These are phyloP conservation scores for Ascidia mentula DNA, from an alignment of 23 tunicate species.

Conservation along the genomic window DNA sequence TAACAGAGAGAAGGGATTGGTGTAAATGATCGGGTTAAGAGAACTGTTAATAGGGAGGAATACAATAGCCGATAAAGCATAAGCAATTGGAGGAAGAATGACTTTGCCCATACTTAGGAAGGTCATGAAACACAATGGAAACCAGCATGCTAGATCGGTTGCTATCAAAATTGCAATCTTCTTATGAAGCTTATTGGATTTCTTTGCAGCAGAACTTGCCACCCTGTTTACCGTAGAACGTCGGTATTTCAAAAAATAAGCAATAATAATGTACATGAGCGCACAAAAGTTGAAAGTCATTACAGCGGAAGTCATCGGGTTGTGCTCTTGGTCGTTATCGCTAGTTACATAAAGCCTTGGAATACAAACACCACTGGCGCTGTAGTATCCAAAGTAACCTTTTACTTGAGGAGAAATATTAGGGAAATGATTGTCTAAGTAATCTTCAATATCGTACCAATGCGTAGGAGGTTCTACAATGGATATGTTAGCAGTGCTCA, in stretches of 20 bases:
- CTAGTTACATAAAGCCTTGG: slow-evolving; percentile 27
- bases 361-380: slow-evolving; percentile 41
- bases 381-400: slow-evolving; percentile 46
- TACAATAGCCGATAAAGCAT: slow-evolving; percentile 19
- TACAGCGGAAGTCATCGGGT: not conserved
- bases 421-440: not conserved
- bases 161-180: not conserved
- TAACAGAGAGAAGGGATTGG: not conserved
- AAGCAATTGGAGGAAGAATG: not conserved
- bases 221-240: not conserved
- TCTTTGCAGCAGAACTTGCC: not conserved
- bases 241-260: not conserved
- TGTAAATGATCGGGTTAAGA: slow-evolving; percentile 12
- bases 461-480: not conserved
- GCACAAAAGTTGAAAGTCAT: not conserved
- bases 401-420: slow-evolving; percentile 13
- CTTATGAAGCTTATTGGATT: not conserved
- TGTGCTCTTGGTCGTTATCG: not conserved
- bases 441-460: slow-evolving; percentile 2
- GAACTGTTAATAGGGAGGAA: slow-evolving; percentile 9
- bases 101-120: slow-evolving; percentile 9
- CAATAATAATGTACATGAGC: not conserved
- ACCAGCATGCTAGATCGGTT: not conserved
- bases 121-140: not conserved
- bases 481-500: not conserved